Conservation (phyloP, 2,797 vertebrate species). For the Triplophysa yarkandensis region DNA sequence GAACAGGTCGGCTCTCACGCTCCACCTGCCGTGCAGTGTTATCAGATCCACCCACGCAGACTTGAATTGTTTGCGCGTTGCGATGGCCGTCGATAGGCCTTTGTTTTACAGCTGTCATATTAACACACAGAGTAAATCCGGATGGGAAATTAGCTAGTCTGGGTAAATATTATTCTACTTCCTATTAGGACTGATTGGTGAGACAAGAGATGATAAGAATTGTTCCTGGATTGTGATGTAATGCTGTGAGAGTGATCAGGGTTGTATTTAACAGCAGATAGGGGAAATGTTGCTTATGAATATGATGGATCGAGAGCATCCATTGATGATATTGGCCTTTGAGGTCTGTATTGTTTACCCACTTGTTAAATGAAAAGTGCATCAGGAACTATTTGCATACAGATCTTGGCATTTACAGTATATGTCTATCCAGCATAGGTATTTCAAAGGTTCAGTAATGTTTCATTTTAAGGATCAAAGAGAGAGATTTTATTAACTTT, state of each 20-base stretch:
- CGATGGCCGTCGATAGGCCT: conserved; percentile 54
- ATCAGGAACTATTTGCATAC: background rate
- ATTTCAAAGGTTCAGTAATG: background rate
- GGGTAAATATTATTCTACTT: conserved; percentile 56
- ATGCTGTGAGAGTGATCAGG: background rate
- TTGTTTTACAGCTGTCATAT: conserved; percentile 59
- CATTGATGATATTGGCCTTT: background rate
- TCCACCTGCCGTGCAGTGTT: conserved; percentile 50
- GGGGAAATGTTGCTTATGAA: background rate
- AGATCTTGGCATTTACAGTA: background rate
- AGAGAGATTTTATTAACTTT: no score
- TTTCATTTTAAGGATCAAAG: background rate
- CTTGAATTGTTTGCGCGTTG: conserved; percentile 53
- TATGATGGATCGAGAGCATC: background rate
- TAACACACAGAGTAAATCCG: conserved; percentile 56
- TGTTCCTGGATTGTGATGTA: conserved; percentile 35
- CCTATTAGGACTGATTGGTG: conserved; percentile 47
- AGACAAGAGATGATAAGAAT: conserved; percentile 60
- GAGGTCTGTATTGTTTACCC: background rate
- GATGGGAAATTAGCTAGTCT: conserved; percentile 52
- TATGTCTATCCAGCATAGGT: background rate
- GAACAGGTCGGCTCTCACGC: conserved; percentile 48
- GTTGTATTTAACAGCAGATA: conserved; percentile 29
- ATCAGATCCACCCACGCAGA: conserved; percentile 48
- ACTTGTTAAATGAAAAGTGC: background rate